Evolutionary conservation across 2,113 vertebrate genomes (phyloP), one percentile per base, ranked within the genome.

Genomic region (Egretta garzetta): DNA sequence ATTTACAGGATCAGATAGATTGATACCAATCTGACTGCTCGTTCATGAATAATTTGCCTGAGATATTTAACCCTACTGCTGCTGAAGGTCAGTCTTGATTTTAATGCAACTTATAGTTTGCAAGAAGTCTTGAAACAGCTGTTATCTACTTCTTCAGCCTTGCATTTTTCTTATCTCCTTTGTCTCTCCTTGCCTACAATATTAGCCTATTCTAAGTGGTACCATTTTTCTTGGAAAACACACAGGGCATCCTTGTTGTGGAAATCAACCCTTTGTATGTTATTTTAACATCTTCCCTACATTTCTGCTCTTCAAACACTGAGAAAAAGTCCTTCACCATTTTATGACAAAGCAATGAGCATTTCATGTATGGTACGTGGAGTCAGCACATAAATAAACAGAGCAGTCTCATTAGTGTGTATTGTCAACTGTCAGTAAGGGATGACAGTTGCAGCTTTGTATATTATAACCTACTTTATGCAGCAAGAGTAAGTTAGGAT

Each of bases 381-480:
- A 86, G 76, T 93, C 63, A 73, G 87, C 80, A 52, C 41, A 60
- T 82, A 91, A 92, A 93, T 84, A 95, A 95, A 80, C 59, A 77
- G 88, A 86, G 43, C 68, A 71, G 63, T n/a, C 90, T 96, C 90
- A 84, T 88, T 95, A 86, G 87, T 67, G 90, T 20, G 58, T 56
- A 45, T 55, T 79, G 60, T 85, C 93, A 92, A 60, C 92, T 96
- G 74, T 68, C 86, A 96, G 83, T 43, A 79, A 49, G 11, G 80
- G 86, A 79, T 88, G 88, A 92, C 68, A 88, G 63, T 70, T 71
- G 72, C 80, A 86, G 94, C 88, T 95, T 84, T 92, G 91, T 76
- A 3, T 75, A 63, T 92, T 93, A 93, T 64, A 95, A 89, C 50
- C 81, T 85, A 14, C 73, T 96, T 95, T 90, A 96, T 96, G 96